Base-by-base conservation (phyloP, 2,888 invertebrate genomes). In the Pseudeuparius sepicola region DNA sequence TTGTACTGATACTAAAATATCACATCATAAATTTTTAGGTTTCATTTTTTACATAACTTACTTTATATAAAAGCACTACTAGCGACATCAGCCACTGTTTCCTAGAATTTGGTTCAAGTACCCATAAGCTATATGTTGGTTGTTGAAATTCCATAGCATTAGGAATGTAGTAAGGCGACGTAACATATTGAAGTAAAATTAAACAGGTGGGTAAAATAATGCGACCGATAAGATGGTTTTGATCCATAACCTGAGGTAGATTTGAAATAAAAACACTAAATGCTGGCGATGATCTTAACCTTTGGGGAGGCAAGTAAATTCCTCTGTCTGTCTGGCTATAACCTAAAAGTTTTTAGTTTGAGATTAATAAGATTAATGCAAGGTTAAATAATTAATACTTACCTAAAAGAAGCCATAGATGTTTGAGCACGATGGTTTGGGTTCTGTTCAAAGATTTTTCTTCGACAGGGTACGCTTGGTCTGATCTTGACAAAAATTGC, bases 241-340 rank as follows among this genome's bases (percentile, higher is more conserved):
- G 88, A 60, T 98, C 98, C 54, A 98, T 59, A 7, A 98, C 74
- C 67, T 90, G 90, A 0, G 96, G 92, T 41, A 97, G 64, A 56
- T 90, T 93, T 16, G 89, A 80, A 57, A 98, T 68, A 59, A 96
- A 97, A 1, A 92, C 92, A 64, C 93, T 94, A 65, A 96, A 96
- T 2, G 93, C 89, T 1, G 96, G 85, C 1, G 94, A 93, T 38
- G 78, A 73, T 51, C 96, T 86, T 32, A 97, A 63, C 40, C 81
- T 76, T 34, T 79, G 76, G 0, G 97, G 90, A 4, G 89, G 77
- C n/a, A 93, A 75, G 53, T 88, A 88, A 56, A 97, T 92, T 23
- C 79, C 80, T 54, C 85, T 84, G 54, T 97, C 96, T 31, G 77
- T 77, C 48, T 82, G 82, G 62, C 89, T 93, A 63, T 92, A 97